phyloP scores from a whole-genome alignment of 2,797 vertebrate genomes.

The Muscicapa comitata region DNA sequence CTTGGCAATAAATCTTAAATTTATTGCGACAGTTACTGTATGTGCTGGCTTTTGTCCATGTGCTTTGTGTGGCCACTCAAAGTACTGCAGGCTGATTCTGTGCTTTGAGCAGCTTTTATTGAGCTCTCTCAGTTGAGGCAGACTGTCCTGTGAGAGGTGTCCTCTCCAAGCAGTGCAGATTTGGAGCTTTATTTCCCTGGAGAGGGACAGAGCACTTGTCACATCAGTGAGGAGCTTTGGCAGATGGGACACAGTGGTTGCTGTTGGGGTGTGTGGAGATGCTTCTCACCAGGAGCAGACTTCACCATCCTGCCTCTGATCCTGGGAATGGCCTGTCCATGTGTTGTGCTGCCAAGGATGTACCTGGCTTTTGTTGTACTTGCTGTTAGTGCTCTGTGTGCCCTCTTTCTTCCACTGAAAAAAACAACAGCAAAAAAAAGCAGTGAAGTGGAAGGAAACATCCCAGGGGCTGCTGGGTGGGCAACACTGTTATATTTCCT shows the following conservation, averaged over 20 bases:
- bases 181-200: not conserved
- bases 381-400: not conserved
- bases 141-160: not conserved
- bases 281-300: not conserved
- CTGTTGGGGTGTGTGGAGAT: not conserved
- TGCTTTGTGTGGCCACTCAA: not conserved
- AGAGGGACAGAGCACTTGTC: not conserved
- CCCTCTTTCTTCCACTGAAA: not conserved
- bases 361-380: not conserved
- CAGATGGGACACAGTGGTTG: not conserved
- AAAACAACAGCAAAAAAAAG: not conserved
- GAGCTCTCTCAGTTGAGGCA: not conserved
- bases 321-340: not conserved
- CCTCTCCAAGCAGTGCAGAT: not conserved
- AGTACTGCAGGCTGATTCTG: not conserved
- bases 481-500: not conserved
- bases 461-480: not conserved
- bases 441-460: not conserved
- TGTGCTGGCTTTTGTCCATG: slow-evolving; percentile 3
- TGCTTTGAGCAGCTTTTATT: not conserved
- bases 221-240: not conserved
- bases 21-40: not conserved
- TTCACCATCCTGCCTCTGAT: not conserved
- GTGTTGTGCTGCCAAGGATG: not conserved
- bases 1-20: slow-evolving; percentile 15